phyloP scores from a whole-genome alignment of 2,888 invertebrate genomes.

The Neoitamus cyanurus region DNA sequence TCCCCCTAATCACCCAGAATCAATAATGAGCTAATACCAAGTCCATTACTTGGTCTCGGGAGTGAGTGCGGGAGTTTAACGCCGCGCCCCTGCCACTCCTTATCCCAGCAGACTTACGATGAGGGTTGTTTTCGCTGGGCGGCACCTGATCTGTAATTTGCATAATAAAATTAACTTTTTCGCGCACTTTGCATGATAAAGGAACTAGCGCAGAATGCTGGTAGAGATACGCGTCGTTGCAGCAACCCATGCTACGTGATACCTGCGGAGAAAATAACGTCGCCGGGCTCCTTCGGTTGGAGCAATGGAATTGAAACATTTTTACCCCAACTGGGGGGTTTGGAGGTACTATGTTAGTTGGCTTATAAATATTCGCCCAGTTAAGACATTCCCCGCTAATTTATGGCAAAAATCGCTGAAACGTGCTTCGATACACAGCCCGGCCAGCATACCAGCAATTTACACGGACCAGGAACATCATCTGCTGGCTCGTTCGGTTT shows the following conservation, averaged over 20 bases:
- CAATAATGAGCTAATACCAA: slow-evolving; percentile 24
- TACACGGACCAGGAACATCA: not conserved
- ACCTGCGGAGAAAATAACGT: not conserved
- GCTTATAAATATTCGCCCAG: slow-evolving; percentile 48
- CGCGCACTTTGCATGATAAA: slow-evolving; percentile 48
- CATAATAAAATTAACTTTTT: slow-evolving; percentile 52
- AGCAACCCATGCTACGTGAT: not conserved
- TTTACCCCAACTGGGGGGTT: not conserved
- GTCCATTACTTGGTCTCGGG: slow-evolving; percentile 12
- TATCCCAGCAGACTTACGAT: not conserved
- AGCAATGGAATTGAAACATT: not conserved
- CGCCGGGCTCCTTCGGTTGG: not conserved
- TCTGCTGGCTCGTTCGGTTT: not conserved
- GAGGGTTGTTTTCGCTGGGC: not conserved
- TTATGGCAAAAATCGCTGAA: slow-evolving; percentile 46
- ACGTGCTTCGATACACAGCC: slow-evolving; percentile 44
- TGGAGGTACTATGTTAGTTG: not conserved
- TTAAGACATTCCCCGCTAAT: slow-evolving; percentile 51
- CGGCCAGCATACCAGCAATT: not conserved
- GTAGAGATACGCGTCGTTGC: not conserved
- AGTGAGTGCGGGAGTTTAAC: not conserved
- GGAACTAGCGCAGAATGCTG: slow-evolving; percentile 9
- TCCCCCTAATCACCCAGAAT: not conserved
- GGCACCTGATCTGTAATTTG: slow-evolving; percentile 49
- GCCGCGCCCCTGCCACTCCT: not conserved